Evolutionary conservation across 2,113 vertebrate species (phyloP).

Genomic region (Spheniscus mendiculus): DNA sequence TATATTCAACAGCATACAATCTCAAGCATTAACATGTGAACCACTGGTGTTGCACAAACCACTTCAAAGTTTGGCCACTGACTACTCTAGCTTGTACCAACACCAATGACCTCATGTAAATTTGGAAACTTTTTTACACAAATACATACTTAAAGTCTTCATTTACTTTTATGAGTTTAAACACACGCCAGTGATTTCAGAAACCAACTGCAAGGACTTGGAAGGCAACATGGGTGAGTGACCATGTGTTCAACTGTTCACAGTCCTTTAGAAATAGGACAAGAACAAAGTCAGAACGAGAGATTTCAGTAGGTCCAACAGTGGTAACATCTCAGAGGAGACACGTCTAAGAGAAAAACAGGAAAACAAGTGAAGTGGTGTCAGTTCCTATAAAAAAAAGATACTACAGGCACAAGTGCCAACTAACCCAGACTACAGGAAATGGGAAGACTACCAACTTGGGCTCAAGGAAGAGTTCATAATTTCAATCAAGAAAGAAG

Average conservation of each 20-base stretch:
- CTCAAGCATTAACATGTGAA: neutral
- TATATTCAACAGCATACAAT: neutral
- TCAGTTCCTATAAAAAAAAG: neutral
- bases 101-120: neutral
- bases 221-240: neutral
- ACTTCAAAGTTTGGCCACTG: neutral
- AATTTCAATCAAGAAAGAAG: neutral
- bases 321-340: neutral
- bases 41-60: neutral
- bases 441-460: neutral
- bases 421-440: neutral
- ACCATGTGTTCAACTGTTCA: neutral
- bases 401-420: neutral
- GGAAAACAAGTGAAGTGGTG: neutral
- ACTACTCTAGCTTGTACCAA: neutral
- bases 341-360: neutral
- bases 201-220: constrained; percentile 16
- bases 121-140: constrained; percentile 21
- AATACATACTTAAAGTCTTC: constrained; percentile 28
- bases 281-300: neutral
- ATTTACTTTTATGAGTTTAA: constrained; percentile 47
- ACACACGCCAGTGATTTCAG: constrained; percentile 21
- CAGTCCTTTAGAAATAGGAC: neutral
- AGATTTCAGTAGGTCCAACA: neutral
- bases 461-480: neutral